phyloP scores from a whole-genome alignment of 2,113 vertebrate genomes.

The Tachysurus fulvidraco region DNA sequence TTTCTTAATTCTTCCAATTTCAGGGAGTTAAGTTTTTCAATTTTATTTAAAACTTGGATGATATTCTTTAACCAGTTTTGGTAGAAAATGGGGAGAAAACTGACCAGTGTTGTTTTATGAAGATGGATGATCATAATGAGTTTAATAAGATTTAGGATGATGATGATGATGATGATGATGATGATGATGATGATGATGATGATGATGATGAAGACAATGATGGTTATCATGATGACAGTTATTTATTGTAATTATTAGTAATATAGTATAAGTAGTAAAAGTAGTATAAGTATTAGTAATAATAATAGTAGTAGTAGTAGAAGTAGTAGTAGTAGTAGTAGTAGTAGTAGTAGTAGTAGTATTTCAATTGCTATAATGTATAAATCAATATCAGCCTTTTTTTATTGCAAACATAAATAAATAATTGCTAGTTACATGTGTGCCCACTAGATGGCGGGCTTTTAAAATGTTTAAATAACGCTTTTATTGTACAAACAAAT shows the following conservation, averaged over 20 bases:
- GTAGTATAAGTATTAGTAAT: background rate
- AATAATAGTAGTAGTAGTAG: background rate
- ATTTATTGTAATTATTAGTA: background rate
- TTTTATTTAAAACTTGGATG: too few relatives aligned
- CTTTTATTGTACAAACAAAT: background rate
- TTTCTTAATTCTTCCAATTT: too few relatives aligned
- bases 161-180: too few relatives aligned
- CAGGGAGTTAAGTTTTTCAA: too few relatives aligned
- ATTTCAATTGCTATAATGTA: background rate
- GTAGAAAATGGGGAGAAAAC: too few relatives aligned
- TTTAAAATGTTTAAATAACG: background rate
- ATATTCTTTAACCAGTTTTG: too few relatives aligned
- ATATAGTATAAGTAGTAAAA: background rate
- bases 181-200: too few relatives aligned
- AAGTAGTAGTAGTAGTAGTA: background rate
- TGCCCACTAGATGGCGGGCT: constrained; percentile 11
- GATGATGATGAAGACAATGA: background rate
- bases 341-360: background rate
- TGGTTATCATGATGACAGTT: background rate
- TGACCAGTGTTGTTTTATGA: background rate
- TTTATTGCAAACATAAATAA: background rate
- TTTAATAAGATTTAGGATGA: too few relatives aligned
- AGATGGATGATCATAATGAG: background rate
- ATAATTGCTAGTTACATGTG: background rate
- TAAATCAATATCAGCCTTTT: background rate